phyloP scores from a whole-genome alignment of 37 sponge, comb jelly and placozoan species.

The Theonella swinhoei region DNA sequence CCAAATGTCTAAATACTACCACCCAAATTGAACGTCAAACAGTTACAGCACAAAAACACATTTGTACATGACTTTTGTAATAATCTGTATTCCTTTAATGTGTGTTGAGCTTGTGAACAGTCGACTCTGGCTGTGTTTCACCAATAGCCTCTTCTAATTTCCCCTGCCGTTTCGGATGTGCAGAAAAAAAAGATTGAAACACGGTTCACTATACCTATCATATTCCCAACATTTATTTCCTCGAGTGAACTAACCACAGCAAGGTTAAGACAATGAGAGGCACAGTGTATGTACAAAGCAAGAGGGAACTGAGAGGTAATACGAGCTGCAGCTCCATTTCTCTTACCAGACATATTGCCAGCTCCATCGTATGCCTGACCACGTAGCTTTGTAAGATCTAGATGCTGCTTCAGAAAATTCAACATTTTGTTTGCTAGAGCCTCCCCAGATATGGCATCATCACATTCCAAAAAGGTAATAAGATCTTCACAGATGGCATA shows the following conservation, averaged over 20 bases:
- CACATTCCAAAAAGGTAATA: slow-evolving; percentile 58
- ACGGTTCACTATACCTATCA: slow-evolving; percentile 43
- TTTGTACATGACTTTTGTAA: no score
- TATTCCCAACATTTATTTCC: slow-evolving; percentile 37
- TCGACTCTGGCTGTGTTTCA: slow-evolving; percentile 6
- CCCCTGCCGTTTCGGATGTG: slow-evolving; percentile 57
- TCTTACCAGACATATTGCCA: slow-evolving; percentile 35
- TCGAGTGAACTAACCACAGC: slow-evolving; percentile 28
- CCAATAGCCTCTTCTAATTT: slow-evolving; percentile 38
- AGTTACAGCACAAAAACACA: no score
- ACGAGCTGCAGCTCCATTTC: slow-evolving; percentile 20
- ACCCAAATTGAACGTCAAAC: no score
- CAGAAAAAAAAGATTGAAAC: slow-evolving; percentile 20
- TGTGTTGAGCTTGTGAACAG: background rate
- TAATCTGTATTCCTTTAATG: no score
- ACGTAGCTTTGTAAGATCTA: slow-evolving; percentile 52
- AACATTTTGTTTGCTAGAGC: slow-evolving; percentile 59
- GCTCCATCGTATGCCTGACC: slow-evolving; percentile 80
- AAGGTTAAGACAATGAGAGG: slow-evolving; percentile 38
- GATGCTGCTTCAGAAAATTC: background rate
- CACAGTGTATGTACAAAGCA: slow-evolving; percentile 24
- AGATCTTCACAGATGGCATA: slow-evolving; percentile 53
- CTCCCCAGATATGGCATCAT: slow-evolving; percentile 63
- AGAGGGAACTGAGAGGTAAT: slow-evolving; percentile 18
- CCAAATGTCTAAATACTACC: no score